Evolutionary conservation across 1,140 invertebrate species (phyloP), one percentile per base, ranked within the genome.

Genomic region (Lucilia cuprina): DNA sequence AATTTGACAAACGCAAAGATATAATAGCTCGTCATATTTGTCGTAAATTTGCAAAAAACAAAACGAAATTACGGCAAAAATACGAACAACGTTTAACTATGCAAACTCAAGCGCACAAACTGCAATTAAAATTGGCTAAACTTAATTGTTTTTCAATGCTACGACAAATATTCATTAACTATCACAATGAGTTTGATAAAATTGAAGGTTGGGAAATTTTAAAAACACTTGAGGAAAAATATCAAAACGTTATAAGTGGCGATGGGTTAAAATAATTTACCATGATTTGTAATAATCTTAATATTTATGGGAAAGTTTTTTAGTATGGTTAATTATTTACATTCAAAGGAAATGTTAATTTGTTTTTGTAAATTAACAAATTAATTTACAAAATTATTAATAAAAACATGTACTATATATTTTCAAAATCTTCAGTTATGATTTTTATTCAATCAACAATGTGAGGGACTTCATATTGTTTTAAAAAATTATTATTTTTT

Each of bases 81-180:
- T 85, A 84, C 19, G 83, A 85, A 77, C 60, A 55, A 41, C 78
- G 74, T 65, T 75, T 85, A 19, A 35, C 19, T 9, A 82, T 84
- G 2, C 83, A 84, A 70, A 74, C 49, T 5, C 74, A 41, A 47
- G 47, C 78, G 2, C 83, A 85, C 14, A 65, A 74, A 10, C 35
- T 85, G 14, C 77, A 84, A 84, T 25, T 84, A 12, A 84, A 85
- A 75, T 60, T 85, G 30, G 60, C 82, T 5, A 84, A 84, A 65
- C 49, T 85, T 5, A 83, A 84, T 55, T 82, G 78, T 60, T 84
- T 83, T 82, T 85, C 83, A 5, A 65, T 49, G 41, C 25, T 85
- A 19, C 30, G 85, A 13, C 78, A 83, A 84, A 60, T 75, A 21
- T 85, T 84, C 21, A 75, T 85, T 65, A 74, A 85, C 47, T 55